These are phyloP conservation scores for Oreonectes daqikongensis DNA, from an alignment of 2,797 vertebrate species.

Conservation along the genomic window DNA sequence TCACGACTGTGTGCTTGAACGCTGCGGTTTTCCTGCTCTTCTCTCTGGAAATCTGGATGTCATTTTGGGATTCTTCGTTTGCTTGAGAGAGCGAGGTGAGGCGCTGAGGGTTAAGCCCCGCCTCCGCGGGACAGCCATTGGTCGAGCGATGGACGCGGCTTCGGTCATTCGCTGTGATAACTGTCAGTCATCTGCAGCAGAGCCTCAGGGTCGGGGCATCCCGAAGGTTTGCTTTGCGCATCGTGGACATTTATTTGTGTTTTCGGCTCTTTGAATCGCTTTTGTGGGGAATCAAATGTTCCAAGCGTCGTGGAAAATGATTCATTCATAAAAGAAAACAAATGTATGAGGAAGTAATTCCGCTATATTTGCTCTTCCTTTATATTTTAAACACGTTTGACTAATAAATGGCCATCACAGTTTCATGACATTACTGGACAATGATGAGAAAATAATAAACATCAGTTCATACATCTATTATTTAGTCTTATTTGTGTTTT, in stretches of 20 bases:
- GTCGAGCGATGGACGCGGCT: constrained; percentile 26
- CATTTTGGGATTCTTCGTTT: constrained; percentile 67
- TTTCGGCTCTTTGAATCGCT: not conserved
- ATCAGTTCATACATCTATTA: no score
- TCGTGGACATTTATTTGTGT: not conserved
- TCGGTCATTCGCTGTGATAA: constrained; percentile 46
- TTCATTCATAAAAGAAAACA: not conserved
- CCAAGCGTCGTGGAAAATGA: not conserved
- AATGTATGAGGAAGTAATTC: not conserved
- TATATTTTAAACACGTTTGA: not conserved
- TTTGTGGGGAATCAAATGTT: not conserved
- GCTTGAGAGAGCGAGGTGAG: constrained; percentile 41
- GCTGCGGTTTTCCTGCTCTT: constrained; percentile 35
- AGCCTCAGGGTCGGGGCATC: constrained; percentile 31
- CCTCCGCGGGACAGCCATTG: constrained; percentile 64
- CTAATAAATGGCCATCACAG: no score
- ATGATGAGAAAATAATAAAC: no score
- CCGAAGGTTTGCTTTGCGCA: not conserved
- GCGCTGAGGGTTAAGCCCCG: constrained; percentile 55
- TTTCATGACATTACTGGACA: no score
- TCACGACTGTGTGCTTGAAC: not conserved
- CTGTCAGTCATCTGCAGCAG: constrained; percentile 57
- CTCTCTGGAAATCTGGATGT: constrained; percentile 67
- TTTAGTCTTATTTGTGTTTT: no score
- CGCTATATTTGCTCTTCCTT: not conserved